These are phyloP conservation scores for Bombus soroeensis DNA, from an alignment of 1,140 invertebrate species.

Conservation along the genomic window DNA sequence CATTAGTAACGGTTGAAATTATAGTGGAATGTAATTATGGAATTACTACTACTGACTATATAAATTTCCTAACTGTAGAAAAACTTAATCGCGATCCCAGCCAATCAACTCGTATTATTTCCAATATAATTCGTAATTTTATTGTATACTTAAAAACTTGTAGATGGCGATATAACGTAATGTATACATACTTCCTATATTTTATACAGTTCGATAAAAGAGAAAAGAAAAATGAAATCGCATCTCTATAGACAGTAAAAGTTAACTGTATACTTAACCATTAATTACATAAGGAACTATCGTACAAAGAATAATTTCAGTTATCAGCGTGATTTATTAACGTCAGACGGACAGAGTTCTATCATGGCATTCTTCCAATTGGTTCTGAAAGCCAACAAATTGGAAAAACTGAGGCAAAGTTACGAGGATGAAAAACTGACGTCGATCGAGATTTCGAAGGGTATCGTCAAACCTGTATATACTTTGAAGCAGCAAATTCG, in stretches of 20 bases:
- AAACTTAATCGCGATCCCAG: background rate
- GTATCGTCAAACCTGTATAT: slow-evolving; percentile 74
- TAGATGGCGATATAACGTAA: background rate
- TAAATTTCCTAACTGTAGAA: no score
- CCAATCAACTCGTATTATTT: background rate
- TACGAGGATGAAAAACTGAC: slow-evolving; percentile 83
- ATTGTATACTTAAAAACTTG: background rate
- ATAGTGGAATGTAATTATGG: no score
- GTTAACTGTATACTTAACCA: background rate
- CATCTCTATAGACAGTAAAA: background rate
- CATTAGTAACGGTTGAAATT: no score
- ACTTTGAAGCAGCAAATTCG: slow-evolving; percentile 80
- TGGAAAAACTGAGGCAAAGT: slow-evolving; percentile 77
- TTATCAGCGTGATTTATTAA: slow-evolving; percentile 26
- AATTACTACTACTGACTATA: no score
- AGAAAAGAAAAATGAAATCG: background rate
- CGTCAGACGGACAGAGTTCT: background rate
- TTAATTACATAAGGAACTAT: background rate
- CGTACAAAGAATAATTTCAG: background rate
- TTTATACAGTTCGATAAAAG: background rate
- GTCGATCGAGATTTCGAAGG: slow-evolving; percentile 79
- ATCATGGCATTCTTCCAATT: slow-evolving; percentile 78
- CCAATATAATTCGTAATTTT: background rate
- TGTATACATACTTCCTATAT: background rate
- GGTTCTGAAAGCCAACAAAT: slow-evolving; percentile 80